Percentiles rank a stretch among this genome's conserved stretches.
These are phyloP conservation scores for Rhagium mordax DNA, from an alignment of 2,888 invertebrate genomes.

Conservation along the genomic window DNA sequence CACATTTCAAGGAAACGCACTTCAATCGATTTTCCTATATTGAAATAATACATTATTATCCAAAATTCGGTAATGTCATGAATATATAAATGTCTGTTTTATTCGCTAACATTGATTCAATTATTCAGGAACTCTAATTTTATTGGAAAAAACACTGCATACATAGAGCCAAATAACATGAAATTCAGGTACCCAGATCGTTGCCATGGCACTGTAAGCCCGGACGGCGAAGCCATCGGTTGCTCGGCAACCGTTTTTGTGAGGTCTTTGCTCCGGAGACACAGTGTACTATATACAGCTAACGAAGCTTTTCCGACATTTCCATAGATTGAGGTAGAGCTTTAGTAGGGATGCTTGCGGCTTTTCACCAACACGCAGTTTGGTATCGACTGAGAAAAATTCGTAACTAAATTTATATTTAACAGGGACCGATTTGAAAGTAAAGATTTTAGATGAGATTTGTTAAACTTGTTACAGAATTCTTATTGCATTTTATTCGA, in stretches of 20 bases:
- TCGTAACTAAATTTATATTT: neutral
- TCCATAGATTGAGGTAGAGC: neutral
- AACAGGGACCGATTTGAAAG: too few relatives aligned
- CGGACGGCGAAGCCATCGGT: slow-evolving; percentile 66
- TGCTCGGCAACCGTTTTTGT: slow-evolving; percentile 68
- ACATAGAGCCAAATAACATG: neutral
- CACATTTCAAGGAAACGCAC: too few relatives aligned
- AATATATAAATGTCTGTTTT: too few relatives aligned
- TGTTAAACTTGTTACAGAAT: too few relatives aligned
- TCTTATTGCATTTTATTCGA: too few relatives aligned
- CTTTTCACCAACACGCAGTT: neutral
- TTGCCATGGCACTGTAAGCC: slow-evolving; percentile 61
- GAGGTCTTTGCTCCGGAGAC: slow-evolving; percentile 73
- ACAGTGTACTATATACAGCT: slow-evolving; percentile 71
- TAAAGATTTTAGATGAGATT: too few relatives aligned
- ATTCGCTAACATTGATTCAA: too few relatives aligned
- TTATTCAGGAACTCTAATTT: neutral
- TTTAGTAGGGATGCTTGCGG: neutral
- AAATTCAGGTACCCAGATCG: slow-evolving; percentile 57
- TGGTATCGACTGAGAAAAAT: neutral
- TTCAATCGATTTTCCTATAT: too few relatives aligned
- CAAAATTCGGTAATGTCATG: too few relatives aligned
- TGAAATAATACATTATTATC: too few relatives aligned
- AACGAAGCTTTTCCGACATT: slow-evolving; percentile 15
- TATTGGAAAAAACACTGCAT: neutral